Conservation (phyloP, 1,140 invertebrate species). For the Euschistus heros region DNA sequence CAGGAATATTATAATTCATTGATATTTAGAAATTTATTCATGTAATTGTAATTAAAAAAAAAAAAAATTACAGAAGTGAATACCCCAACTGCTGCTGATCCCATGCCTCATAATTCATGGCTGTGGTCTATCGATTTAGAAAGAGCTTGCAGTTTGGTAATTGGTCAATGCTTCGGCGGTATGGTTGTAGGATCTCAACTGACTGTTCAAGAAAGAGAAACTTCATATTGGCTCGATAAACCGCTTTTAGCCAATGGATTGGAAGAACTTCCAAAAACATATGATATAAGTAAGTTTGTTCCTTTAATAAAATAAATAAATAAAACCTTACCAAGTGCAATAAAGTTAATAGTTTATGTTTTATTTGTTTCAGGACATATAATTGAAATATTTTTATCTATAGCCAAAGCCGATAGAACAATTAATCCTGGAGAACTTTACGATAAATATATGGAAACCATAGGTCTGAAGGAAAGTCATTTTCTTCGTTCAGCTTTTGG, state of each 20-base stretch:
- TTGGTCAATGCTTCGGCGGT: conserved; percentile 48
- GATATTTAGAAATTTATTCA: neutral
- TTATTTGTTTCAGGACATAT: conserved; percentile 13
- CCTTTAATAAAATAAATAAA: too few species aligned
- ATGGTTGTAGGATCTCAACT: conserved; percentile 43
- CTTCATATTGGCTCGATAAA: conserved; percentile 42
- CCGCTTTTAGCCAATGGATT: conserved; percentile 46
- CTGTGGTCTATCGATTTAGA: conserved; percentile 52
- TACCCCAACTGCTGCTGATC: conserved; percentile 38
- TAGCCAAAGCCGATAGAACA: conserved; percentile 7
- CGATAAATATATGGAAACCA: conserved; percentile 20
- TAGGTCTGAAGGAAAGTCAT: conserved; percentile 20
- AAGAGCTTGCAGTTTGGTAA: conserved; percentile 45
- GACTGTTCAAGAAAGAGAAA: conserved; percentile 39
- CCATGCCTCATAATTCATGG: conserved; percentile 40
- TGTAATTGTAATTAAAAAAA: neutral
- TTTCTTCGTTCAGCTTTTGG: conserved; percentile 18
- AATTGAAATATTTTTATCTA: conserved; percentile 20
- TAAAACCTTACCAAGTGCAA: neutral
- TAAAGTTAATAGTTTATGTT: neutral
- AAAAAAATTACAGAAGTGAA: conserved; percentile 34
- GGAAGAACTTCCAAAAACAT: conserved; percentile 30
- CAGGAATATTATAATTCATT: neutral
- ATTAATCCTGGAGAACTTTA: conserved; percentile 6
- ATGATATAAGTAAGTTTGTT: conserved; percentile 29